Base-by-base conservation (phyloP, 2,888 invertebrate genomes). In the Zele albiditarsus region DNA sequence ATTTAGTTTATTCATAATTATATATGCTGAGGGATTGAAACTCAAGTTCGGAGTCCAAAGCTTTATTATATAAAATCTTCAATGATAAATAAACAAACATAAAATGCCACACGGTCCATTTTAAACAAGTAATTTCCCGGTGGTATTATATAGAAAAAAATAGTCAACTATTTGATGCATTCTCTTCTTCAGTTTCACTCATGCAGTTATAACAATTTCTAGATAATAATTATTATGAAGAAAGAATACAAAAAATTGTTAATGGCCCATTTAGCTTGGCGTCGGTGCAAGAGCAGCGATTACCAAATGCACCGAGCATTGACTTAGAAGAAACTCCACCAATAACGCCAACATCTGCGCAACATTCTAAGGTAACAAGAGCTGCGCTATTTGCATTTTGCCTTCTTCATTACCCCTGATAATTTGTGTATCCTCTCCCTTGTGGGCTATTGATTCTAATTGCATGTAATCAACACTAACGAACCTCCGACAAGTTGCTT, bases 271-370 rank as follows among this genome's bases (percentile, higher is more conserved):
- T 73, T 89, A 98, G 98, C 89, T 92, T 98, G 91, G 98, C 98
- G 60, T 97, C 97, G 89, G 98, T 98, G 60, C 98, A 98, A 91
- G 98, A 98, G 90, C 97, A 98, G 90, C 94, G 97, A 82, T 91
- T 96, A 82, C 95, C 95, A 58, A 90, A 92, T 81, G 89, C 91
- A 71, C 91, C 92, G 82, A 94, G 94, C 53, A 84, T 88, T 65
- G 94, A 91, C 49, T 85, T 90, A 53, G 91, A 91, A 73, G 92
- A 92, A 82, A 91, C 92, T 84, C 89, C 94, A 85, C 92, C 93
- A 3, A 89, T 89, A 90, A 94, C 91, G 57, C 92, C 92, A 82
- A 92, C 91, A 80, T 90, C 92, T 49, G 91, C 91, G 33, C 90
- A 91, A 79, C 92, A 94, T 80, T 94, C 95, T 90, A 96, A 96